These are phyloP conservation scores for Alosa alosa DNA, from an alignment of 2,113 vertebrate species.

Conservation along the genomic window DNA sequence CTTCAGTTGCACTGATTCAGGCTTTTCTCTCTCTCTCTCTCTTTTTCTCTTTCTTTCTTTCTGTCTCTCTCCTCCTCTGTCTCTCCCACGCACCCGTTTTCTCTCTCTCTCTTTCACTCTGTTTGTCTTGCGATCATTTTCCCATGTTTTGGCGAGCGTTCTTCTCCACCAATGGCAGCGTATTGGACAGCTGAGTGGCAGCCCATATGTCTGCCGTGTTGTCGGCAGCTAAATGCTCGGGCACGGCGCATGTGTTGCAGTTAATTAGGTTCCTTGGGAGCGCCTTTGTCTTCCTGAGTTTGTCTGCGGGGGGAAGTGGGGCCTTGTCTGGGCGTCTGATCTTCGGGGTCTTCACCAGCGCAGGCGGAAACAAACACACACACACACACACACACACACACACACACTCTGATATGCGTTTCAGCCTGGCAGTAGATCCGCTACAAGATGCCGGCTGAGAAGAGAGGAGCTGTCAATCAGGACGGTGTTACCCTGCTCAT, in stretches of 20 bases:
- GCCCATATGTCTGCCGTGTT: not conserved
- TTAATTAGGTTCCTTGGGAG: constrained; percentile 42
- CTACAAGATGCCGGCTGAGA: not conserved
- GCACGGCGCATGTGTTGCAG: constrained; percentile 23
- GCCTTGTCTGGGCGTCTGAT: constrained; percentile 25
- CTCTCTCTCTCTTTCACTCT: not conserved
- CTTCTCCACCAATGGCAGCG: not conserved
- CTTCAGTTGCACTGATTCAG: too few species aligned
- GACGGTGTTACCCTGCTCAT: not conserved
- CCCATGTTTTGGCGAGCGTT: not conserved
- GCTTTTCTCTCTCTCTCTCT: too few species aligned
- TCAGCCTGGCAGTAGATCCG: not conserved
- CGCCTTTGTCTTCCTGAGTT: constrained; percentile 13
- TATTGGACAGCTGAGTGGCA: not conserved
- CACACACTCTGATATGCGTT: not conserved
- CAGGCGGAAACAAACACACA: not conserved
- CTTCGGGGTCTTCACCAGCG: constrained; percentile 3
- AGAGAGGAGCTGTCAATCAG: not conserved
- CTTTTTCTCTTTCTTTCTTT: constrained; percentile 15
- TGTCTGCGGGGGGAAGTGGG: constrained; percentile 11
- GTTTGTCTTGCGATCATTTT: not conserved
- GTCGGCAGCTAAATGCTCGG: not conserved
- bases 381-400: not conserved
- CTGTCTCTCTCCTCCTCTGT: not conserved
- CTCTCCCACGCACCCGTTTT: not conserved